Conservation (phyloP, 2,797 vertebrate species). For the Morus bassanus region DNA sequence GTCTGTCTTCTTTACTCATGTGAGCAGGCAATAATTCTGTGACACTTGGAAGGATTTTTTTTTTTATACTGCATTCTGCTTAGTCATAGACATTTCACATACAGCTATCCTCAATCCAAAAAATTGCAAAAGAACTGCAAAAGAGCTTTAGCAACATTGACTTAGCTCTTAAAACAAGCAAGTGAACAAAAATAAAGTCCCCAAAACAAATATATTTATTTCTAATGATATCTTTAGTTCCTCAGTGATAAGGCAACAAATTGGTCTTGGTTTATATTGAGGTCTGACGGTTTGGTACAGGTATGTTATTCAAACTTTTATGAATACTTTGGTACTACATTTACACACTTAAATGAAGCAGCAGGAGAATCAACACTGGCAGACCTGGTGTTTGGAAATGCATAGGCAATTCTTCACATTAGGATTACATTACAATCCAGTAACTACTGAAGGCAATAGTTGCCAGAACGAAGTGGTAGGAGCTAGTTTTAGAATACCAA, state of each 20-base stretch:
- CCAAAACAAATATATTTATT: not conserved
- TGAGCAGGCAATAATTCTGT: not conserved
- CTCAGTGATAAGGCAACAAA: not conserved
- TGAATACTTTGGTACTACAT: not conserved
- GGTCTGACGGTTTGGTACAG: not conserved
- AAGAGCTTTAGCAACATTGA: not conserved
- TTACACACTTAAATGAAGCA: not conserved
- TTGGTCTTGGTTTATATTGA: not conserved
- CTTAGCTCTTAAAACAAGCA: not conserved
- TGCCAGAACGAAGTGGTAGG: not conserved
- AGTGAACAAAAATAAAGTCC: not conserved
- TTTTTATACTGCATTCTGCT: not conserved
- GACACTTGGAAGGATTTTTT: not conserved
- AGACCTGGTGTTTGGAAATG: not conserved
- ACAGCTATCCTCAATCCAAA: not conserved
- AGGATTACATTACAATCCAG: not conserved
- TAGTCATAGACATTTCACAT: not conserved
- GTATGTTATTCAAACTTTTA: not conserved
- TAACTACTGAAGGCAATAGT: not conserved
- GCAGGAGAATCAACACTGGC: not conserved
- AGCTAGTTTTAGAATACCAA: not conserved
- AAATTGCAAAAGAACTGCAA: not conserved
- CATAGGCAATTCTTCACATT: not conserved
- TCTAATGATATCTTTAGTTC: not conserved
- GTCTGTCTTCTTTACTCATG: not conserved